phyloP scores from a whole-genome alignment of 37 sponge, comb jelly and placozoan species.

The Petrosia ficiformis region DNA sequence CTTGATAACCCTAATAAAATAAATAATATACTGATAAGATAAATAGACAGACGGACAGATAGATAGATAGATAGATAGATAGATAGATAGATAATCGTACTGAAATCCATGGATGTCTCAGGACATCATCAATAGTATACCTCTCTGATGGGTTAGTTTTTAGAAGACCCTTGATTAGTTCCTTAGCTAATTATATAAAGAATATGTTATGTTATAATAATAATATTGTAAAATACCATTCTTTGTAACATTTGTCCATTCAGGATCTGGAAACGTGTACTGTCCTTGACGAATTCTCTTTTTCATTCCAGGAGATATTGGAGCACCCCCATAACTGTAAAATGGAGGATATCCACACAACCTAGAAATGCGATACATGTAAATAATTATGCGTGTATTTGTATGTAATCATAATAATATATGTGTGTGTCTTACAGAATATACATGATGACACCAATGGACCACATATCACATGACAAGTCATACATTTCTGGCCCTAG shows the following conservation, averaged over 20 bases:
- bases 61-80: too few species aligned
- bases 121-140: conserved; percentile 69
- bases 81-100: too few species aligned
- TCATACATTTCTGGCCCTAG: conserved; percentile 97
- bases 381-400: background rate
- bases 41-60: too few species aligned
- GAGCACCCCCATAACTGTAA: conserved; percentile 88
- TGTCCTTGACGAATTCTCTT: conserved; percentile 89
- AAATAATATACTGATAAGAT: conserved; percentile 1
- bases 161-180: conserved; percentile 72
- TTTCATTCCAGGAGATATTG: conserved; percentile 98
- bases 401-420: too few species aligned
- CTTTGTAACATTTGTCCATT: conserved; percentile 81
- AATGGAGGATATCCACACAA: conserved; percentile 97
- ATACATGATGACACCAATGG: conserved; percentile 96
- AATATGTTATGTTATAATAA: background rate
- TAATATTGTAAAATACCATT: conserved; percentile 34
- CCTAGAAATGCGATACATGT: conserved; percentile 19
- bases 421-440: conserved; percentile 64
- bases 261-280: conserved; percentile 90
- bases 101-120: conserved; percentile 81
- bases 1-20: conserved; percentile 46
- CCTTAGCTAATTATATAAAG: conserved; percentile 58
- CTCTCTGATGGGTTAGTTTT: conserved; percentile 72
- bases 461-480: conserved; percentile 98